Evolutionary conservation across 2,113 vertebrate species (phyloP).

Genomic region (Catharus fuscescens): DNA sequence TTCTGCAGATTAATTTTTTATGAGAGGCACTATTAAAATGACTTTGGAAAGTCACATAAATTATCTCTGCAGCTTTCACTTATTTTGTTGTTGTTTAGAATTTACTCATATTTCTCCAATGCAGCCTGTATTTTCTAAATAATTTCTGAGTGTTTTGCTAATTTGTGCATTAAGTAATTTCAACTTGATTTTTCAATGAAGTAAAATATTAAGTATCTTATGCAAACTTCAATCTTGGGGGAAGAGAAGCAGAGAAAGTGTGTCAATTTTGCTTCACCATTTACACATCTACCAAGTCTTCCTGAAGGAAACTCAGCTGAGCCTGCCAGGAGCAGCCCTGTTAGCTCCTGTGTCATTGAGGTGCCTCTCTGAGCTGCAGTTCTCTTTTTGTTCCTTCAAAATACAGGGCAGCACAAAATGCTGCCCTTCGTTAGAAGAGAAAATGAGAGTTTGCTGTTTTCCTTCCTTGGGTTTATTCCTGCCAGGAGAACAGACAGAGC

Average conservation of each 20-base stretch:
- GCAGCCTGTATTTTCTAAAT: neutral
- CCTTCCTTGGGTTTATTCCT: neutral
- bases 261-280: neutral
- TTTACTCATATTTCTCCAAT: neutral
- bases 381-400: neutral
- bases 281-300: neutral
- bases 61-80: slow-evolving; percentile 19
- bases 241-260: neutral
- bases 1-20: slow-evolving; percentile 51
- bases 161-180: neutral
- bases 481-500: neutral
- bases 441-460: neutral
- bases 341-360: neutral
- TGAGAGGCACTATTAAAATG: slow-evolving; percentile 20
- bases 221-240: neutral
- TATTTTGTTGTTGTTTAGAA: neutral
- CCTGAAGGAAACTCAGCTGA: neutral
- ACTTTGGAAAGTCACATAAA: slow-evolving; percentile 44
- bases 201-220: neutral
- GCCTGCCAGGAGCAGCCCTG: neutral
- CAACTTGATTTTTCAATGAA: neutral
- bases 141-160: neutral
- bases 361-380: neutral
- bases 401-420: neutral
- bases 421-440: neutral